These are phyloP conservation scores for Papilio gigon DNA, from an alignment of 2,888 invertebrate genomes.

Conservation along the genomic window DNA sequence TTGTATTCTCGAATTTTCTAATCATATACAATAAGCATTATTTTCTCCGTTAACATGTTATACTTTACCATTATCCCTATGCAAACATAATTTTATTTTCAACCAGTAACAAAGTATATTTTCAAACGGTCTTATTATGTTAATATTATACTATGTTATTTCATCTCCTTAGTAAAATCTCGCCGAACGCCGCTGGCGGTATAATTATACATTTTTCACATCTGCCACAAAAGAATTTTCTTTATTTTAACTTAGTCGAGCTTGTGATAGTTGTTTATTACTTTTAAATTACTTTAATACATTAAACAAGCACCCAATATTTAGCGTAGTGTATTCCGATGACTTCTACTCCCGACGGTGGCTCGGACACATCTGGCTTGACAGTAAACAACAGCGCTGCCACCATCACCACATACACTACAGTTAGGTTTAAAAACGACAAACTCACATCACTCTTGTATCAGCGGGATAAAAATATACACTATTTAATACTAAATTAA, in stretches of 20 bases:
- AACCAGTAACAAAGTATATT: background rate
- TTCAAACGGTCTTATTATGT: background rate
- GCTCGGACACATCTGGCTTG: no score
- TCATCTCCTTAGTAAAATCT: constrained; percentile 19
- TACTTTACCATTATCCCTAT: background rate
- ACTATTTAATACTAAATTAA: no score
- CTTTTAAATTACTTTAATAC: background rate
- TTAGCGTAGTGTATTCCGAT: no score
- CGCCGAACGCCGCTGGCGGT: constrained; percentile 11
- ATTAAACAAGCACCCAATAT: no score
- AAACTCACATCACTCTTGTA: no score
- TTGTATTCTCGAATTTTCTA: no score
- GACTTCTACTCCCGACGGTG: no score
- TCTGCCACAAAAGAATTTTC: constrained; percentile 13
- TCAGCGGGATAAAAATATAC: no score
- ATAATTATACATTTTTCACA: constrained; percentile 26
- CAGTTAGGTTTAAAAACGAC: no score
- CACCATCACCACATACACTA: no score
- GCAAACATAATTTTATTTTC: background rate
- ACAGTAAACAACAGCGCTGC: no score
- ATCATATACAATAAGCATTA: no score
- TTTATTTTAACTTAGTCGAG: constrained; percentile 6
- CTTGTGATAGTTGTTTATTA: background rate
- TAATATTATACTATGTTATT: constrained; percentile 3
- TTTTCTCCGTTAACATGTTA: background rate